Evolutionary conservation across 2,113 vertebrate genomes (phyloP), one percentile per base, ranked within the genome.

Genomic region (Cromileptes altivelis): DNA sequence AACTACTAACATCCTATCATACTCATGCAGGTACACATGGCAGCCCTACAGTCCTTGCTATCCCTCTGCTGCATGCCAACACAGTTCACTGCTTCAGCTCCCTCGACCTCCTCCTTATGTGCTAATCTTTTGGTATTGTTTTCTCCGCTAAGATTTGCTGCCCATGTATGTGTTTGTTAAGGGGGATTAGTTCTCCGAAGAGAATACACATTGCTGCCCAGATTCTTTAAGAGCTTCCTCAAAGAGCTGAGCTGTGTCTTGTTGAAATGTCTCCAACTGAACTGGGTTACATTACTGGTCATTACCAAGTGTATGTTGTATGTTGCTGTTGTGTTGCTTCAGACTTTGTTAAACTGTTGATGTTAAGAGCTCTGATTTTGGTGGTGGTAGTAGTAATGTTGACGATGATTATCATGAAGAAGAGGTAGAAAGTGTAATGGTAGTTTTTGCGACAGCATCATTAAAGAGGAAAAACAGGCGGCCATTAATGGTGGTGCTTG

Each of bases 91-190:
- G 52, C 50, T 64, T 1, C 50, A 69, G 75, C 64, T 70, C 4
- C 65, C 42, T 52, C 7, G 37, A n/a, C 53, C 63, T 71, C 17
- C 75, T 65, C 14, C 47, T 60, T 17, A 60, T 53, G 47, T 12
- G 64, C 56, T 82, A 6, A 62, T 61, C 61, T 75, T 50, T 27
- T 9, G 21, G 40, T 42, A 50, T 75, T 64, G 45, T 60, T 50
- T 30, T 37, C 33, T 72, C n/a, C 30, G 3, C 68, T 30, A 4
- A 58, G 68, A 65, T 58, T 19, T 42, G 52, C 53, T 70, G 7
- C 55, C 40, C 21, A 23, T 30, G 27, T 70, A 37, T 82, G 33
- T 62, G 61, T 64, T 82, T 82, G 71, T 82, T 68, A 4, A 45
- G 33, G 1, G 23, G 64, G 56, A 75, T 82, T 69, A 52, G 8